Conservation (phyloP, 2,113 vertebrate genomes). For the Crotalus tigris region DNA sequence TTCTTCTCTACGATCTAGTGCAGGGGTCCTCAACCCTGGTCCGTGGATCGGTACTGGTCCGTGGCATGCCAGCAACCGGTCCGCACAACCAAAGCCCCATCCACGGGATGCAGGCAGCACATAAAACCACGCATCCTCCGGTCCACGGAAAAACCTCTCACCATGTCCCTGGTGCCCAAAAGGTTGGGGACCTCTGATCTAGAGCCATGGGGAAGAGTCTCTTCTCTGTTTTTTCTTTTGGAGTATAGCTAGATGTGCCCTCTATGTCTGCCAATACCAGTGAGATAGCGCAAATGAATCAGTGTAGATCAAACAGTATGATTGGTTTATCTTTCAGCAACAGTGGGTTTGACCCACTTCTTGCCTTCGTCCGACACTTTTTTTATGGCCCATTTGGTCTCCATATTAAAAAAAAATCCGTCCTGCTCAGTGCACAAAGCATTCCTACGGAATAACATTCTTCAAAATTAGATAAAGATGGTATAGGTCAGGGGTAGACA, state of each 20-base stretch:
- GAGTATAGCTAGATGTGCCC: not conserved
- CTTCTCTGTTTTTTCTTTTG: not conserved
- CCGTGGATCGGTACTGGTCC: no score
- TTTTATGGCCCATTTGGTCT: not conserved
- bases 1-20: not conserved
- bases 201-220: not conserved
- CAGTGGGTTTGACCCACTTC: not conserved
- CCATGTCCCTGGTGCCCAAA: no score
- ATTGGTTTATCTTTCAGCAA: not conserved
- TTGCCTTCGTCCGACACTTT: no score
- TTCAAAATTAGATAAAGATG: not conserved
- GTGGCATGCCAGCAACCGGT: no score
- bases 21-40: not conserved
- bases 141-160: no score
- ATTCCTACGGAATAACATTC: not conserved
- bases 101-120: no score
- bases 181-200: not conserved
- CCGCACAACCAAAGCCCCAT: no score
- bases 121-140: no score
- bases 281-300: not conserved
- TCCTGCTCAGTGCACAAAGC: not conserved
- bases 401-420: not conserved
- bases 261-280: not conserved
- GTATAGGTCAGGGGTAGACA: not conserved
- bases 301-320: not conserved